Conservation (phyloP, 2,888 invertebrate genomes). For the Helobdella robusta region DNA sequence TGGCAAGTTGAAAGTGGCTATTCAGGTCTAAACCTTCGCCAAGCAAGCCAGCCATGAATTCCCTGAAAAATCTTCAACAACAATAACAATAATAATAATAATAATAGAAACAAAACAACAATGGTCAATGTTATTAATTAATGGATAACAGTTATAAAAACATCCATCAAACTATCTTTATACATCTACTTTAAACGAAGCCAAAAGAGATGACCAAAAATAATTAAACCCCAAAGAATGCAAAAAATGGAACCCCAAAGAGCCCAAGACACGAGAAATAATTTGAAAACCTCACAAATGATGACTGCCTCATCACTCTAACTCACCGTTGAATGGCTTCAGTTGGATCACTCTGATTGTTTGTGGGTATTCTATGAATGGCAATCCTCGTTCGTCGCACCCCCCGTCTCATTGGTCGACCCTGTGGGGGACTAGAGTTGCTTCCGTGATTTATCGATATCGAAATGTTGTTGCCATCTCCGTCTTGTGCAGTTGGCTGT, state of each 20-base stretch:
- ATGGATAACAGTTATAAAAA: too few relatives aligned
- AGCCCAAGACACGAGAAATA: too few relatives aligned
- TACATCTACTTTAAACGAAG: too few relatives aligned
- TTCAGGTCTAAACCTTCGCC: not conserved
- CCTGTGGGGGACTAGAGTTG: not conserved
- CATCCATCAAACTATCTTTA: too few relatives aligned
- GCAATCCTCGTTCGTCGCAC: constrained; percentile 19
- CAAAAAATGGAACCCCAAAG: too few relatives aligned
- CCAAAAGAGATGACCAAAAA: too few relatives aligned
- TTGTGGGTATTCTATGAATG: constrained; percentile 12
- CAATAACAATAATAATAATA: not conserved
- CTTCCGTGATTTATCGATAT: constrained; percentile 6
- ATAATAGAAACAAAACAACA: not conserved
- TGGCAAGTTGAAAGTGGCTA: not conserved
- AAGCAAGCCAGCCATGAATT: not conserved
- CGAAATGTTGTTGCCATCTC: not conserved
- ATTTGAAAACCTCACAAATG: too few relatives aligned
- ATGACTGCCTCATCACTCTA: too few relatives aligned
- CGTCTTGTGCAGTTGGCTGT: too few relatives aligned
- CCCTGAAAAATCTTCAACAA: not conserved
- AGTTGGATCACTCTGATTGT: not conserved
- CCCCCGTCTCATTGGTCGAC: constrained; percentile 18
- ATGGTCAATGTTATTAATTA: not conserved
- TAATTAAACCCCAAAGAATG: too few relatives aligned
- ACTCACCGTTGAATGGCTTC: too few relatives aligned